Conservation (phyloP, 1,140 invertebrate genomes). For the Atopsyche davidsoni region DNA sequence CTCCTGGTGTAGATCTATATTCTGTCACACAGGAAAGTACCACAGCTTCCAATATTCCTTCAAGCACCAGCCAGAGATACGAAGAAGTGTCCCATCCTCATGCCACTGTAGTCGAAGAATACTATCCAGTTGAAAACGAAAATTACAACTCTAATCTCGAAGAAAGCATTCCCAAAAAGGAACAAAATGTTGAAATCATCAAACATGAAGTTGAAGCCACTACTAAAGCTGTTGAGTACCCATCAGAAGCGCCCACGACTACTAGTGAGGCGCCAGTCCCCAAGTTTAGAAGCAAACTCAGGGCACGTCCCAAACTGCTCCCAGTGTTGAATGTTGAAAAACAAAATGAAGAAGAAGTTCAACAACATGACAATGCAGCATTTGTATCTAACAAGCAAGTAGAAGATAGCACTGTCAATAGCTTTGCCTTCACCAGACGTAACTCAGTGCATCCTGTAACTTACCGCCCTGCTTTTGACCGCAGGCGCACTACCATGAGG, state of each 20-base stretch:
- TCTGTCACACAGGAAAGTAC: slow-evolving; percentile 7
- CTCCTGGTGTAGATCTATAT: slow-evolving; percentile 6
- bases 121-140: neutral
- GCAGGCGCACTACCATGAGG: slow-evolving; percentile 44
- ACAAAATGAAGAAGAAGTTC: slow-evolving; percentile 19
- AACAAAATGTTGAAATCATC: slow-evolving; percentile 3
- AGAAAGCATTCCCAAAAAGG: neutral
- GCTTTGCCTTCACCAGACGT: slow-evolving; percentile 11
- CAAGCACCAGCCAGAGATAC: slow-evolving; percentile 14
- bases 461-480: slow-evolving; percentile 44
- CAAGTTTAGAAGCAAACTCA: slow-evolving; percentile 28
- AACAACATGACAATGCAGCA: slow-evolving; percentile 13
- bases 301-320: slow-evolving; percentile 24
- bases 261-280: slow-evolving; percentile 16
- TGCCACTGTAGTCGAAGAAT: slow-evolving; percentile 4
- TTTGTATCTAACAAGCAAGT: slow-evolving; percentile 21
- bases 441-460: slow-evolving; percentile 39
- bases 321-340: slow-evolving; percentile 10
- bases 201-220: slow-evolving; percentile 10
- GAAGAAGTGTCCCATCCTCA: slow-evolving; percentile 15
- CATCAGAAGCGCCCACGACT: slow-evolving; percentile 22
- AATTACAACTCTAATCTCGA: neutral
- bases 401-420: slow-evolving; percentile 17
- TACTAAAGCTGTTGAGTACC: neutral
- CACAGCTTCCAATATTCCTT: slow-evolving; percentile 9